A percentile compares a stretch with the other conserved stretches of the same genome.
Conservation (phyloP, 2,113 vertebrate genomes). For the Vulpes lagopus region DNA sequence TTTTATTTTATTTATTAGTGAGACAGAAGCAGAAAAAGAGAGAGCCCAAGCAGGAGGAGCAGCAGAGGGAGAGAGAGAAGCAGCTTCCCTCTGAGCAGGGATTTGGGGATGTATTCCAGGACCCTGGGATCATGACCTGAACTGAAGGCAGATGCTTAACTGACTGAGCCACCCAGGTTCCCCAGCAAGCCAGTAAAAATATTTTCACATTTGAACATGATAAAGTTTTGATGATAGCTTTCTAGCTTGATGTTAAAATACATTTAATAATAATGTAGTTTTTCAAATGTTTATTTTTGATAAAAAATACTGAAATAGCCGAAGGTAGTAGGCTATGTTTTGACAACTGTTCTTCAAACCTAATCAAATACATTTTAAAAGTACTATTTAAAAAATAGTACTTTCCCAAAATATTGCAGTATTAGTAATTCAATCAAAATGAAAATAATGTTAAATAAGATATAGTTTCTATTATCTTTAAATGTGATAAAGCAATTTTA, state of each 20-base stretch:
- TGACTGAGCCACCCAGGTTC: too few relatives aligned
- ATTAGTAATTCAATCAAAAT: background rate
- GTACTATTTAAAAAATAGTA: background rate
- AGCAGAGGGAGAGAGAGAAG: too few relatives aligned
- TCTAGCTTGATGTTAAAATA: background rate
- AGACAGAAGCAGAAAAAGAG: too few relatives aligned
- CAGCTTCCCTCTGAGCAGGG: too few relatives aligned
- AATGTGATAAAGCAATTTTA: background rate
- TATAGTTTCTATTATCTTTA: background rate
- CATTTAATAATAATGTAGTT: background rate
- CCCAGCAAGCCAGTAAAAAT: too few relatives aligned
- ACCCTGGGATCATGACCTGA: too few relatives aligned
- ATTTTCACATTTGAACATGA: background rate
- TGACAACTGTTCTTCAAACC: background rate
- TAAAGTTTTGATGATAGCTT: background rate
- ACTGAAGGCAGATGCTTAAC: too few relatives aligned
- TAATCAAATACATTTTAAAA: background rate
- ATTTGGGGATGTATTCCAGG: too few relatives aligned
- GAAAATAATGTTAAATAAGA: background rate
- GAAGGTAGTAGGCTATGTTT: background rate
- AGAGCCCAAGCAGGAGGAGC: too few relatives aligned
- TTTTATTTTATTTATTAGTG: too few relatives aligned
- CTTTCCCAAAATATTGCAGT: background rate
- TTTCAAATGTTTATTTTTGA: background rate
- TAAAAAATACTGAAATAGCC: background rate